Conservation (phyloP, 2,797 vertebrate genomes). For the Sebastes minor region DNA sequence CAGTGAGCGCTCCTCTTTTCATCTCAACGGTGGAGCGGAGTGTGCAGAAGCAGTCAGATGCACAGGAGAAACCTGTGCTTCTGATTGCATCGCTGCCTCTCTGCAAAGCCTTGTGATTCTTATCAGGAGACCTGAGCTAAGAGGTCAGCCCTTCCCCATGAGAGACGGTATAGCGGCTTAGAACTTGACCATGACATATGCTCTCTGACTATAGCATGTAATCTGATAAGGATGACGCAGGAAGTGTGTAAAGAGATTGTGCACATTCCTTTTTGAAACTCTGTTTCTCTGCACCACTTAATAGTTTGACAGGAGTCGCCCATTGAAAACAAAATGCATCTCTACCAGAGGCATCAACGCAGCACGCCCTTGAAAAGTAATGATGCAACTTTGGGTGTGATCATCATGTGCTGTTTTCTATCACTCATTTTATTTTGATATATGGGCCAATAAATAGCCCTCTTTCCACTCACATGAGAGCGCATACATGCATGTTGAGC, state of each 20-base stretch:
- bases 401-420: neutral
- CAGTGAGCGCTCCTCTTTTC: neutral
- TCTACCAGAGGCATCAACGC: neutral
- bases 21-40: neutral
- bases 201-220: slow-evolving; percentile 52
- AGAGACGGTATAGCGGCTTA: slow-evolving; percentile 48
- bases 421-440: no score
- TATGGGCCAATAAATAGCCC: no score
- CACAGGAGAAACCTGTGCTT: neutral
- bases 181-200: slow-evolving; percentile 56
- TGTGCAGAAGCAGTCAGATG: neutral
- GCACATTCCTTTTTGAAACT: slow-evolving; percentile 52
- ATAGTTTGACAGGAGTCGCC: slow-evolving; percentile 25
- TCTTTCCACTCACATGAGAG: neutral
- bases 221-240: slow-evolving; percentile 39
- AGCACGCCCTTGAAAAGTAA: slow-evolving; percentile 23
- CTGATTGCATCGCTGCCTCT: slow-evolving; percentile 48
- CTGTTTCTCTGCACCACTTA: slow-evolving; percentile 16
- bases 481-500: neutral
- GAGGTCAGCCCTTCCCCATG: slow-evolving; percentile 55
- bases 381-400: slow-evolving; percentile 49
- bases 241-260: slow-evolving; percentile 55
- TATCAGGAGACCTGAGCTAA: slow-evolving; percentile 62
- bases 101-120: slow-evolving; percentile 65
- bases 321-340: slow-evolving; percentile 18